Conservation (phyloP, 2,888 invertebrate species). For the Agrochola litura region DNA sequence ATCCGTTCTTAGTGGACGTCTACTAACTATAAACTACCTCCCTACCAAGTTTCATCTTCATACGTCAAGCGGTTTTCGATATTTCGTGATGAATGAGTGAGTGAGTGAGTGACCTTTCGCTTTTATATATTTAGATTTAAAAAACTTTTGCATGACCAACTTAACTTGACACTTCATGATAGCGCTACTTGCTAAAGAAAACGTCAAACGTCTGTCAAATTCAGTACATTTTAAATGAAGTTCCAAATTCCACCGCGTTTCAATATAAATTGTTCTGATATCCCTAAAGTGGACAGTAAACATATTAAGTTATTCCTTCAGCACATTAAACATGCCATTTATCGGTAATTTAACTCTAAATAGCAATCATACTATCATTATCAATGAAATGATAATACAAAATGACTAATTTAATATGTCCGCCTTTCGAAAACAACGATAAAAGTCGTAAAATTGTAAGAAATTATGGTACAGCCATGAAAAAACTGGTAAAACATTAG, state of each 20-base stretch:
- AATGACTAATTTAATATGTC: slow-evolving; percentile 41
- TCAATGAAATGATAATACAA: slow-evolving; percentile 49
- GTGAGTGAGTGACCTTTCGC: no score
- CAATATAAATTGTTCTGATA: background rate
- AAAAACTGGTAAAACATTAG: slow-evolving; percentile 6
- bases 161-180: background rate
- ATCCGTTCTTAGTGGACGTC: no score
- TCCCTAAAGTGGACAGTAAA: background rate
- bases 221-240: background rate
- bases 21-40: no score
- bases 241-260: background rate
- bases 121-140: no score
- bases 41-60: no score
- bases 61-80: no score
- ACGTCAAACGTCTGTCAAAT: background rate
- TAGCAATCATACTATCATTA: slow-evolving; percentile 39
- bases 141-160: background rate
- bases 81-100: no score
- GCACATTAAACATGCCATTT: slow-evolving; percentile 51
- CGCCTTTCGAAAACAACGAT: slow-evolving; percentile 27
- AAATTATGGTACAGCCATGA: slow-evolving; percentile 2
- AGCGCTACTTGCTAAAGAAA: background rate
- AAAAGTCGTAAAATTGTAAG: slow-evolving; percentile 15
- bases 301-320: slow-evolving; percentile 34
- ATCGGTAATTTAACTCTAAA: slow-evolving; percentile 55